A percentile compares a stretch with the other conserved stretches of the same genome.
Conservation (phyloP, 2,888 invertebrate genomes). For the Ochropleura plecta region DNA sequence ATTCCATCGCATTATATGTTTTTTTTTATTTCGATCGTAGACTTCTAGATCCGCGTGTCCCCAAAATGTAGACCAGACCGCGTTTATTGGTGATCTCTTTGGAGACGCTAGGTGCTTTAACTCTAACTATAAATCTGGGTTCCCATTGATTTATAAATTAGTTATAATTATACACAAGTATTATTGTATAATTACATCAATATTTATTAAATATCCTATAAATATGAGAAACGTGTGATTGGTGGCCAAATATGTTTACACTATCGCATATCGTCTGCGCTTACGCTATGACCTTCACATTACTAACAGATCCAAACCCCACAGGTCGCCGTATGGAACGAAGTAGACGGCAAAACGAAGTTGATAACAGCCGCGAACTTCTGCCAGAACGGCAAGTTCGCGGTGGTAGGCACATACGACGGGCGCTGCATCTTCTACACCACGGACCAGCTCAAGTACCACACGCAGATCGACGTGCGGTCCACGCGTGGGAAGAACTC, state of each 20-base stretch:
- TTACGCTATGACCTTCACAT: too few relatives aligned
- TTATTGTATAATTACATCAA: too few relatives aligned
- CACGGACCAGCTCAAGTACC: conserved; percentile 99
- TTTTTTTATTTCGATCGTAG: too few relatives aligned
- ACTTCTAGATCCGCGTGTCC: too few relatives aligned
- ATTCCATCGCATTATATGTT: neutral
- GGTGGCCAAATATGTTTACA: neutral
- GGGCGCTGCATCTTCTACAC: conserved; percentile 99
- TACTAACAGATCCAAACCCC: neutral
- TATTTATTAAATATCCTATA: too few relatives aligned
- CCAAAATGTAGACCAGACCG: too few relatives aligned
- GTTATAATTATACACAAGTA: too few relatives aligned
- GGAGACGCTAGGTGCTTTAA: neutral
- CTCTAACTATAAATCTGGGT: neutral
- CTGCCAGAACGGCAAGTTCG: conserved; percentile 99
- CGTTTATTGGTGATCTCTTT: neutral
- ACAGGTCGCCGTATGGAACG: conserved; percentile 98
- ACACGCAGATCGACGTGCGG: conserved; percentile 98
- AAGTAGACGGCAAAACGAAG: conserved; percentile 98
- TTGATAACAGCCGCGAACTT: conserved; percentile 99
- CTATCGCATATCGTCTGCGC: neutral
- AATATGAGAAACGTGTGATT: too few relatives aligned
- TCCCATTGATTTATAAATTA: neutral
- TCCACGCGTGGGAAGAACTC: conserved; percentile 99
- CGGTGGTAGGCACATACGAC: conserved; percentile 99